Conservation (phyloP, 2,113 vertebrate species). For the Nettapus auritus region DNA sequence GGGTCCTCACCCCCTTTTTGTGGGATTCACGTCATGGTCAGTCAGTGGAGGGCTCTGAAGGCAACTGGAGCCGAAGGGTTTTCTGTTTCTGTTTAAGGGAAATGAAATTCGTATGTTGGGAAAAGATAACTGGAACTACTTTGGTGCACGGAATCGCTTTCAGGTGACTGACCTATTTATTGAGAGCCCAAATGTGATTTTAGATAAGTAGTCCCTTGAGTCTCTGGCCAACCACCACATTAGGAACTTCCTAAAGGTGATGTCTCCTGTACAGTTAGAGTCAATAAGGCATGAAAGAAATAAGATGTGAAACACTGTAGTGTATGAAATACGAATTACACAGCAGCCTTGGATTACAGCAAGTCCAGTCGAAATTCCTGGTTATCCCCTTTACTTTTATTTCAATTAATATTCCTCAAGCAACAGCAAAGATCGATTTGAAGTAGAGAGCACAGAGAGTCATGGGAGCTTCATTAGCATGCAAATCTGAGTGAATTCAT, state of each 20-base stretch:
- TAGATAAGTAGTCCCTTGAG: constrained; percentile 31
- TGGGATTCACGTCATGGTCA: neutral
- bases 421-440: constrained; percentile 70
- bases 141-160: neutral
- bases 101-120: neutral
- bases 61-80: neutral
- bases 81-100: neutral
- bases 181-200: constrained; percentile 5
- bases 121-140: neutral
- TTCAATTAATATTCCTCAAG: constrained; percentile 74
- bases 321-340: constrained; percentile 40
- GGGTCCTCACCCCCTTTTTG: neutral
- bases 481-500: constrained; percentile 76
- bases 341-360: constrained; percentile 34
- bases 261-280: constrained; percentile 13
- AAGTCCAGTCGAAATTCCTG: constrained; percentile 7
- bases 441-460: constrained; percentile 64
- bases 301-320: neutral
- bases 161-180: constrained; percentile 24
- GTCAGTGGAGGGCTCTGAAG: neutral
- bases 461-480: constrained; percentile 74
- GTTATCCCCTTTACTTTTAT: constrained; percentile 55
- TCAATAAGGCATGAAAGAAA: constrained; percentile 62
- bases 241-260: constrained; percentile 50
- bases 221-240: neutral